Percentiles rank a stretch among this genome's conserved stretches.
Conservation (phyloP, 2,797 vertebrate species). For the Amblyopsis hoosieri region DNA sequence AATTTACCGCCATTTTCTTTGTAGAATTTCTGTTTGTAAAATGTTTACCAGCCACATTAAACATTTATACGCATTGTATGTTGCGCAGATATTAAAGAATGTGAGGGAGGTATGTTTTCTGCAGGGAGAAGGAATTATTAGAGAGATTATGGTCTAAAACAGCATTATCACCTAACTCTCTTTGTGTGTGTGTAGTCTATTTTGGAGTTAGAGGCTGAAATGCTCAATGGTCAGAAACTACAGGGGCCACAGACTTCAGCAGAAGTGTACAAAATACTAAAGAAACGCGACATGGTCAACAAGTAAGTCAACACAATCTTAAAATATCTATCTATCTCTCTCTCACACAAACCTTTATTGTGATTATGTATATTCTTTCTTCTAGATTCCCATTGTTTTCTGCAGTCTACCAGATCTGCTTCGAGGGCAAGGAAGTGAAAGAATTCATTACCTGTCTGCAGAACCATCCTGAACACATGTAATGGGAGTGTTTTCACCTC, state of each 20-base stretch:
- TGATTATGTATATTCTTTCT: not conserved
- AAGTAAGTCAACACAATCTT: constrained; percentile 74
- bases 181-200: constrained; percentile 72
- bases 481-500: constrained; percentile 16
- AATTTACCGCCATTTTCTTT: too few species aligned
- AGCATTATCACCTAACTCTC: too few species aligned
- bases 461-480: constrained; percentile 85
- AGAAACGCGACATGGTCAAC: constrained; percentile 74
- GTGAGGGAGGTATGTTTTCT: too few species aligned
- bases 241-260: constrained; percentile 88
- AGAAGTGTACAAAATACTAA: constrained; percentile 87
- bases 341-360: not conserved
- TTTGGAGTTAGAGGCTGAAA: constrained; percentile 83
- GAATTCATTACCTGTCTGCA: constrained; percentile 87
- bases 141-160: not conserved
- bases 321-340: too few species aligned
- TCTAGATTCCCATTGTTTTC: constrained; percentile 85
- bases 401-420: constrained; percentile 86
- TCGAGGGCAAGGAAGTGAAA: constrained; percentile 77
- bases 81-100: too few species aligned
- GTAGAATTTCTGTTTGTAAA: too few species aligned
- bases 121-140: too few species aligned
- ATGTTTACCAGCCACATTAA: too few species aligned
- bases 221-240: constrained; percentile 91
- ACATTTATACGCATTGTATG: too few species aligned